Evolutionary conservation across 2,888 invertebrate genomes (phyloP), one percentile per base, ranked within the genome.

Genomic region (Agonum fuliginosum): DNA sequence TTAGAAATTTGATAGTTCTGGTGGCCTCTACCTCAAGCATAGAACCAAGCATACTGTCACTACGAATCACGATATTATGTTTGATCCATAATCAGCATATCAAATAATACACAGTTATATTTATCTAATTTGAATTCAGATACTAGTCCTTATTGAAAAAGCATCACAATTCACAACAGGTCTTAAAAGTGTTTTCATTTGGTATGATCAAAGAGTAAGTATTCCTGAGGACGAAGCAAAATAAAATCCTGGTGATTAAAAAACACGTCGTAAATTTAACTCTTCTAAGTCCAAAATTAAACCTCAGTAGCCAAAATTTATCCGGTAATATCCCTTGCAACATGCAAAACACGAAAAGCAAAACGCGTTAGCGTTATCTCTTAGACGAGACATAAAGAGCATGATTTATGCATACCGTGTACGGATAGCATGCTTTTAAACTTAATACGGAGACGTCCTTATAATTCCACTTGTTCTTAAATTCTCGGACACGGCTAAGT

Each of bases 361-460:
- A 67, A 30, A 67, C 37, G 37, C 12, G 67, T 37, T 22, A 67
- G 37, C 41, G 37, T 67, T 67, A 67, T 67, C 67, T 67, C 41
- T 67, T 37, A 12, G 37, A 67, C 8, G 37, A 67, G 51, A 24
- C 71, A 71, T 27, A 37, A 24, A 37, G 41, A 43, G 43, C 17
- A 74, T 74, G 62, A 74, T 74, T 74, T 74, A 74, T 74, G 74
- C 62, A 74, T 51, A 20, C 30, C 27, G 46, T 19, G 62, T 62
- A 58, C 12, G 65, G 74, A 24, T 74, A 74, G 79, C 78, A 67
- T 78, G 79, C 78, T 79, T 79, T 79, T 75, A 79, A 79, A 79
- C 79, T 79, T 77, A 71, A 73, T 76, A 76, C 70, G 67, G 58
- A 19, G 71, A 37, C 30, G 46, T 74, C 46, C 43, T 74, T 74